phyloP scores from a whole-genome alignment of 2,113 vertebrate species.

The Platysteira castanea region DNA sequence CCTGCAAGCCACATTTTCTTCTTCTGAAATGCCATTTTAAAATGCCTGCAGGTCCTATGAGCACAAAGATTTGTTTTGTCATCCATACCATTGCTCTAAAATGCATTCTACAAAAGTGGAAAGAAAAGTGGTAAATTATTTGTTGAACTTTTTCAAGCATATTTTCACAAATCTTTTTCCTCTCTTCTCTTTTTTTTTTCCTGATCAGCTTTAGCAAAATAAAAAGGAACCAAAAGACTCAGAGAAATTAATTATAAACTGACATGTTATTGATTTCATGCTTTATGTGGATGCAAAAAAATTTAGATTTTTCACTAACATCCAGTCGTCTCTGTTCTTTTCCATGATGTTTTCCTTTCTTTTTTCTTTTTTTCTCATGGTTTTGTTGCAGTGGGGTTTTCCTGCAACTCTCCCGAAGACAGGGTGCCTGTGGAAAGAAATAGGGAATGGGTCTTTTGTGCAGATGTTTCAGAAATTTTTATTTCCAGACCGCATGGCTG shows the following conservation, averaged over 20 bases:
- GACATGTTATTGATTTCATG: neutral
- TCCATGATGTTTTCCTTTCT: neutral
- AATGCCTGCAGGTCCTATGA: neutral
- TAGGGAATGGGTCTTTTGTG: no score
- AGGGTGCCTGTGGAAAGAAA: no score
- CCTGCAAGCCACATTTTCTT: neutral
- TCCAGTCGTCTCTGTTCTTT: neutral
- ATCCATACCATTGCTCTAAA: neutral
- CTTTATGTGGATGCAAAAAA: neutral
- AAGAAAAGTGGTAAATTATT: neutral
- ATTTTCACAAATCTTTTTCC: neutral
- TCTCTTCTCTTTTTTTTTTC: neutral
- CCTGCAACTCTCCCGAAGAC: no score
- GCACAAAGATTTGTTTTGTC: neutral
- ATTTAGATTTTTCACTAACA: neutral
- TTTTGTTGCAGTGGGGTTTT: no score
- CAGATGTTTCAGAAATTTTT: no score
- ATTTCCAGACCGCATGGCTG: no score
- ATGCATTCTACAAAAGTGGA: neutral
- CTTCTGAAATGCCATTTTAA: neutral
- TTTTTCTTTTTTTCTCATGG: neutral
- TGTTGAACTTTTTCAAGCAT: neutral
- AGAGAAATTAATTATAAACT: neutral
- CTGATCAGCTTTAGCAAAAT: neutral
- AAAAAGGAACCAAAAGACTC: neutral